Conservation (phyloP, 2,113 vertebrate genomes). For the Mesitornis unicolor region DNA sequence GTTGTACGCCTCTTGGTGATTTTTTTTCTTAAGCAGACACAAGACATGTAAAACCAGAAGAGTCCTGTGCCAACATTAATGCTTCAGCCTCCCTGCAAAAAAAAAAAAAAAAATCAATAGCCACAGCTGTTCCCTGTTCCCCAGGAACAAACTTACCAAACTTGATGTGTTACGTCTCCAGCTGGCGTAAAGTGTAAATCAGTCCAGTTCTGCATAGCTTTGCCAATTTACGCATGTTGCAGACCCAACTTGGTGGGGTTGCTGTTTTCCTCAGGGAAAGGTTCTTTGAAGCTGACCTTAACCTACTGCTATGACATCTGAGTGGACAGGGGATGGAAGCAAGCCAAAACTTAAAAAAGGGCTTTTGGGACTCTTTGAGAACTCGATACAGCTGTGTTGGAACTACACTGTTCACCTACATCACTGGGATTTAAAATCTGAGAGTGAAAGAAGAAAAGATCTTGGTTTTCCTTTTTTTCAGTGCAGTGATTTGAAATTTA, state of each 20-base stretch:
- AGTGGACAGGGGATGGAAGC: background rate
- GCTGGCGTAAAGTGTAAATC: background rate
- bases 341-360: background rate
- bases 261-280: background rate
- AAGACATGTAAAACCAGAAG: background rate
- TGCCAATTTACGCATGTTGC: background rate
- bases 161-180: background rate
- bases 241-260: background rate
- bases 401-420: background rate
- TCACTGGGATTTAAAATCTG: background rate
- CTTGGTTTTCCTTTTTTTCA: background rate
- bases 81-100: background rate
- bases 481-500: background rate
- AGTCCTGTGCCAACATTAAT: background rate
- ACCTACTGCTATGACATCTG: background rate
- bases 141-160: background rate
- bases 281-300: background rate
- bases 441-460: background rate
- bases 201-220: background rate
- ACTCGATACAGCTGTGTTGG: background rate
- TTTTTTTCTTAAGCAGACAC: background rate
- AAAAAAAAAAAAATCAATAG: background rate
- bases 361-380: background rate
- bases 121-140: background rate
- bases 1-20: background rate